A percentile compares a stretch with the other conserved stretches of the same genome.
These are phyloP conservation scores for Acipenser oxyrinchus DNA, from an alignment of 2,797 vertebrate genomes.

Conservation along the genomic window DNA sequence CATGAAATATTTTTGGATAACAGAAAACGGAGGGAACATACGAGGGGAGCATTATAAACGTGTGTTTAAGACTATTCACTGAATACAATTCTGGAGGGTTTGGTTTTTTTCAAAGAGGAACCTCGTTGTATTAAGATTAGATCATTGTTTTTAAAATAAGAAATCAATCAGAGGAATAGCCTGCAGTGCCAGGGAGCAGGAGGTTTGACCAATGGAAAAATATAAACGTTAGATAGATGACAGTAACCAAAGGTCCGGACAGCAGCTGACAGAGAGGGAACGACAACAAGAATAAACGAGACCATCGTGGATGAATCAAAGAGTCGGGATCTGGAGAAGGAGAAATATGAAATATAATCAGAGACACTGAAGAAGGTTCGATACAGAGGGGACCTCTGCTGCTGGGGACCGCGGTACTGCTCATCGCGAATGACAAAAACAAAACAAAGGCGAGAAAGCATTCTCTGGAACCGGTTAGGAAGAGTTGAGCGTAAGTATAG, in stretches of 20 bases:
- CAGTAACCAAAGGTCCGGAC: background rate
- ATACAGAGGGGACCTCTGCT: slow-evolving; percentile 4
- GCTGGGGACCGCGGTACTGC: slow-evolving; percentile 23
- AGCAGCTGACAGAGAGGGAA: background rate
- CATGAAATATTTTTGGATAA: slow-evolving; percentile 12
- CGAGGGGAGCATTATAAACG: slow-evolving; percentile 5
- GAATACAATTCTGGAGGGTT: background rate
- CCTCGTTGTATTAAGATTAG: background rate
- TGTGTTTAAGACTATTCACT: slow-evolving; percentile 5
- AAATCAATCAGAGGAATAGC: background rate
- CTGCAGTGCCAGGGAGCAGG: background rate
- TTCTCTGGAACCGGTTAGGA: slow-evolving; percentile 29
- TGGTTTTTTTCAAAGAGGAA: background rate
- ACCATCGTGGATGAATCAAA: slow-evolving; percentile 22
- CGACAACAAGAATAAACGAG: background rate
- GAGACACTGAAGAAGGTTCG: slow-evolving; percentile 19
- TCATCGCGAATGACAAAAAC: slow-evolving; percentile 24
- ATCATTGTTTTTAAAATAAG: too few relatives aligned
- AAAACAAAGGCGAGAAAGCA: slow-evolving; percentile 23
- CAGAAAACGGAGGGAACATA: slow-evolving; percentile 11
- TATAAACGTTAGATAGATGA: slow-evolving; percentile 12
- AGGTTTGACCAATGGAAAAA: slow-evolving; percentile 13
- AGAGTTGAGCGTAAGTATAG: slow-evolving; percentile 20
- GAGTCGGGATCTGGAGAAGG: slow-evolving; percentile 13
- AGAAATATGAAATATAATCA: slow-evolving; percentile 22